Conservation (phyloP, 2,888 invertebrate genomes). For the Beris chalybata region DNA sequence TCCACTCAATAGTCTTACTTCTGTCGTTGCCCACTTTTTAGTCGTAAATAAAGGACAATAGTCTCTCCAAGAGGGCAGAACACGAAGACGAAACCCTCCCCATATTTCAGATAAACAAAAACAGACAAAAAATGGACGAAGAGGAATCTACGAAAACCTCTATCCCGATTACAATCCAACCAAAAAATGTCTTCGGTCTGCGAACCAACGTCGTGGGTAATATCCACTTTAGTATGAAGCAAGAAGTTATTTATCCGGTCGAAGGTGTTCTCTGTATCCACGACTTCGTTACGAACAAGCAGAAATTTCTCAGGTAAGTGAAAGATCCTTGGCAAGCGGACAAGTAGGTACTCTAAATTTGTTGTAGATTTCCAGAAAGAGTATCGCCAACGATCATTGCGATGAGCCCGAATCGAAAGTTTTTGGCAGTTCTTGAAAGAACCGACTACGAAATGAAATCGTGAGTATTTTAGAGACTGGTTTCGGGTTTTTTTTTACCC, state of each 20-base stretch:
- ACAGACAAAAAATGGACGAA: constrained; percentile 39
- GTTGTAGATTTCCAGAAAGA: constrained; percentile 50
- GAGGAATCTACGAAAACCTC: constrained; percentile 10
- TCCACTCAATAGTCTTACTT: too few species aligned
- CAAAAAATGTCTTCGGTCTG: constrained; percentile 53
- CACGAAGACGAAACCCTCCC: too few species aligned
- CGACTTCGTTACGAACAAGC: constrained; percentile 70
- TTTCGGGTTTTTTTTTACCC: not conserved
- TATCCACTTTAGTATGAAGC: constrained; percentile 71
- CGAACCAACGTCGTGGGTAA: constrained; percentile 63
- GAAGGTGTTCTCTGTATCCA: constrained; percentile 77
- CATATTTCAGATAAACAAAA: constrained; percentile 1
- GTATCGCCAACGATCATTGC: constrained; percentile 48
- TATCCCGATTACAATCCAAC: constrained; percentile 48
- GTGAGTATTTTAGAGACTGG: constrained; percentile 2
- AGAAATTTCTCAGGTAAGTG: constrained; percentile 66
- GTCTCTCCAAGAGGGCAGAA: too few species aligned
- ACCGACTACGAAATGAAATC: constrained; percentile 7
- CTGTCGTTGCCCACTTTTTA: not conserved
- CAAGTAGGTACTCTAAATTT: not conserved
- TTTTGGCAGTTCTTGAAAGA: constrained; percentile 51
- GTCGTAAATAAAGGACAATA: too few species aligned
- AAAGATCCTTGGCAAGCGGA: not conserved
- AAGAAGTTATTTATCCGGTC: constrained; percentile 78
- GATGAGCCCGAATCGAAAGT: constrained; percentile 50